Percentiles rank a stretch among this genome's conserved stretches.
These are phyloP conservation scores for Magallana gigas DNA, from an alignment of 1,140 invertebrate genomes.

Conservation along the genomic window DNA sequence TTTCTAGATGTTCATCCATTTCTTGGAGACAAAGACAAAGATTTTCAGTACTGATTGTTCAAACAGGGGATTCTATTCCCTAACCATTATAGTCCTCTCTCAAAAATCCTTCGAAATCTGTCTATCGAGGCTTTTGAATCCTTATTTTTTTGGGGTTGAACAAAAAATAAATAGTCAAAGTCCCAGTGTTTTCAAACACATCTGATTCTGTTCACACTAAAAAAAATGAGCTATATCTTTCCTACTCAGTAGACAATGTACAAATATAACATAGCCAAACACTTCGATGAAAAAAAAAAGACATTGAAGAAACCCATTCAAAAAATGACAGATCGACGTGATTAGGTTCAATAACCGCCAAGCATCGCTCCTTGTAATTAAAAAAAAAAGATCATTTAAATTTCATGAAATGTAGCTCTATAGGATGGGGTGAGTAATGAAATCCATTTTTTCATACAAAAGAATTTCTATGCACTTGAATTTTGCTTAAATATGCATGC, in stretches of 20 bases:
- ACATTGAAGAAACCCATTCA: no score
- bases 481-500: background rate
- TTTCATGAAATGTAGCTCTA: constrained; percentile 6
- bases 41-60: background rate
- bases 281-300: no score
- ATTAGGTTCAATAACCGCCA: background rate
- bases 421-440: background rate
- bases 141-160: no score
- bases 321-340: background rate
- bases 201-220: no score
- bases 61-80: background rate
- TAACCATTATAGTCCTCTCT: no score
- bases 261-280: no score
- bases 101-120: no score
- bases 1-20: constrained; percentile 23
- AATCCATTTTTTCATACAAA: background rate
- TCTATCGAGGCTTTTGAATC: no score
- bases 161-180: no score
- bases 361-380: background rate
- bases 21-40: background rate
- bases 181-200: no score
- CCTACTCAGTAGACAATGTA: no score
- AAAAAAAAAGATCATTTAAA: constrained; percentile 30
- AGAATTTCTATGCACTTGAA: background rate
- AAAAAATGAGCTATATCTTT: no score